phyloP scores from a whole-genome alignment of 2,113 vertebrate species.

The Bubalus kerabau region DNA sequence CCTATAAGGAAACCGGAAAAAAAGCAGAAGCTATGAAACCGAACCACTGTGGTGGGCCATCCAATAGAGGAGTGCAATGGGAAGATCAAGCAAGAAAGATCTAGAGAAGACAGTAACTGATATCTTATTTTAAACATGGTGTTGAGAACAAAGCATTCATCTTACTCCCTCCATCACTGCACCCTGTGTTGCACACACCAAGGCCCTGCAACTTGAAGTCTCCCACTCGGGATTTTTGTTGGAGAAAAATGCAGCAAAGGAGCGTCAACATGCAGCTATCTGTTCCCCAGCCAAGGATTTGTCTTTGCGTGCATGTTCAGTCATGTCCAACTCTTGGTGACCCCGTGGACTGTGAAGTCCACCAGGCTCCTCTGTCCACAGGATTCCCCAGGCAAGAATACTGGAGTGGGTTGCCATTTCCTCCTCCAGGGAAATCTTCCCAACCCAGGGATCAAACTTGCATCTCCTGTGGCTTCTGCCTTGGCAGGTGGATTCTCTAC shows the following conservation, averaged over 20 bases:
- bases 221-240: neutral
- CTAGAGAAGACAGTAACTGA: neutral
- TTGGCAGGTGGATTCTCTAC: neutral
- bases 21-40: neutral
- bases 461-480: neutral
- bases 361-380: neutral
- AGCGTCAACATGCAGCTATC: neutral
- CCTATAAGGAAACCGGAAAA: neutral
- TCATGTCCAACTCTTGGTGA: neutral
- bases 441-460: neutral
- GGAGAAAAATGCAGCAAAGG: neutral
- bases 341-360: neutral
- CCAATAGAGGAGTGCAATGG: neutral
- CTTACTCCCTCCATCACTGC: neutral
- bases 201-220: neutral
- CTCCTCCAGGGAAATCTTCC: neutral
- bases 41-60: neutral
- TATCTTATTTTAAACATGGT: neutral
- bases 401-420: neutral
- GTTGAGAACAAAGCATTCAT: neutral
- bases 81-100: neutral
- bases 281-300: neutral
- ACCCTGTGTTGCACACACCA: neutral
- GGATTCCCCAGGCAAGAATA: neutral
- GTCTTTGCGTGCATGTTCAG: neutral